Evolutionary conservation across 2,888 invertebrate genomes (phyloP).

Genomic region (Peribatodes rhomboidaria): DNA sequence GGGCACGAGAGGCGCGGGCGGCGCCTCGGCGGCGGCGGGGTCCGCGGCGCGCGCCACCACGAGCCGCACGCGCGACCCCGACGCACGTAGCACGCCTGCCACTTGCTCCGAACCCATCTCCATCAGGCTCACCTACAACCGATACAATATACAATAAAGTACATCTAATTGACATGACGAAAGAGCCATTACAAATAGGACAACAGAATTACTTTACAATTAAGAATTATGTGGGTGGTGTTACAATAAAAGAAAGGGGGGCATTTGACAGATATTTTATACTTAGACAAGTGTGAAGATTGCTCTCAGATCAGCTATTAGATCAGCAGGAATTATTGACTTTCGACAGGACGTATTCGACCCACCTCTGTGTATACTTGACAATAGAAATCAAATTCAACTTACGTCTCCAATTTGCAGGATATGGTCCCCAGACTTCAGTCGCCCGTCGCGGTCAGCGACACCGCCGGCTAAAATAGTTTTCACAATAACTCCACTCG

Average conservation of each 20-base stretch:
- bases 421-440: conserved; percentile 99
- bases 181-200: too few relatives aligned
- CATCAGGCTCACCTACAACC: conserved; percentile 87
- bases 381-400: conserved; percentile 91
- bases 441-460: conserved; percentile 98
- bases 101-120: conserved; percentile 99
- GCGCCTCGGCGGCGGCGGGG: conserved; percentile 86
- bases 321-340: too few relatives aligned
- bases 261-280: too few relatives aligned
- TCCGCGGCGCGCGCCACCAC: conserved; percentile 97
- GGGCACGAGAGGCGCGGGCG: conserved; percentile 89
- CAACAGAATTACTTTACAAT: conserved; percentile 39
- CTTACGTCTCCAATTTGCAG: conserved; percentile 96
- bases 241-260: too few relatives aligned
- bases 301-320: too few relatives aligned
- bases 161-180: too few relatives aligned
- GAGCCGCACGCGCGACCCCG: conserved; percentile 97
- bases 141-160: not conserved
- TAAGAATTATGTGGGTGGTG: too few relatives aligned
- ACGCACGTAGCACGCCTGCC: conserved; percentile 97
- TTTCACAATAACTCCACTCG: conserved; percentile 99
- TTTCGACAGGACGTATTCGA: too few relatives aligned
- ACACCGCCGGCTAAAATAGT: conserved; percentile 99
- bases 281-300: too few relatives aligned
- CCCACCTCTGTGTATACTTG: too few relatives aligned